Evolutionary conservation across 1,140 invertebrate species (phyloP).

Genomic region (Prorops nasuta): DNA sequence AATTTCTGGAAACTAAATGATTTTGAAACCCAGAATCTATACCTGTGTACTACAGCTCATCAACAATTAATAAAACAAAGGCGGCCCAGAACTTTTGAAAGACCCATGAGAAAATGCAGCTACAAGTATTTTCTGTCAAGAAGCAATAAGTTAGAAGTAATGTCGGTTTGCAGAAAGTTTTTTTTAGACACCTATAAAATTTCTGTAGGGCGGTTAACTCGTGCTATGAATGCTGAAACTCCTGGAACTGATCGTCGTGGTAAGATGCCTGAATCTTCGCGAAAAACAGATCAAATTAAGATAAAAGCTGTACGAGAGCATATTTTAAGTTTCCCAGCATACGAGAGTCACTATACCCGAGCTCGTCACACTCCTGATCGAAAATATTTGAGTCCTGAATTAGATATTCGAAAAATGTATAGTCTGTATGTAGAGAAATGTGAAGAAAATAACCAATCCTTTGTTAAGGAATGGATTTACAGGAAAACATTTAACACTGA

Average conservation of each 20-base stretch:
- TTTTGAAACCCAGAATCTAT: conserved; percentile 26
- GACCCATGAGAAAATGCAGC: conserved; percentile 3
- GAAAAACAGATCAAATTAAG: conserved; percentile 18
- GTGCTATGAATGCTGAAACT: conserved; percentile 16
- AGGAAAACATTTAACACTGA: conserved; percentile 26
- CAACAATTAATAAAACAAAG: conserved; percentile 15
- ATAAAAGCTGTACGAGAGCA: conserved; percentile 18
- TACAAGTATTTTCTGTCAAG: conserved; percentile 14
- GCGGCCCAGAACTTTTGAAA: conserved; percentile 15
- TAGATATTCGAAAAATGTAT: conserved; percentile 28
- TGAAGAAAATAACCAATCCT: conserved; percentile 19
- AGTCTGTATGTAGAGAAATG: conserved; percentile 23
- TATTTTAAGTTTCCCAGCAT: conserved; percentile 25
- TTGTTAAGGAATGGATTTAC: conserved; percentile 23
- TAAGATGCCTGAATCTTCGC: conserved; percentile 21
- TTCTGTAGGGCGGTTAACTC: conserved; percentile 18
- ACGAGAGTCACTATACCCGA: conserved; percentile 29
- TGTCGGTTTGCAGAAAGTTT: conserved; percentile 23
- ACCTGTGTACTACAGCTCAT: conserved; percentile 12
- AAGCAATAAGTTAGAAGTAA: conserved; percentile 14
- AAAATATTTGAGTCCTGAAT: conserved; percentile 22
- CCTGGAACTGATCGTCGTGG: conserved; percentile 19
- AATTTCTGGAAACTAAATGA: conserved; percentile 19
- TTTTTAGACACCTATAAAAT: conserved; percentile 27
- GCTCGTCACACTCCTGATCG: conserved; percentile 26